Base-by-base conservation (phyloP, 2,888 invertebrate genomes). In the Heliconius hortense region DNA sequence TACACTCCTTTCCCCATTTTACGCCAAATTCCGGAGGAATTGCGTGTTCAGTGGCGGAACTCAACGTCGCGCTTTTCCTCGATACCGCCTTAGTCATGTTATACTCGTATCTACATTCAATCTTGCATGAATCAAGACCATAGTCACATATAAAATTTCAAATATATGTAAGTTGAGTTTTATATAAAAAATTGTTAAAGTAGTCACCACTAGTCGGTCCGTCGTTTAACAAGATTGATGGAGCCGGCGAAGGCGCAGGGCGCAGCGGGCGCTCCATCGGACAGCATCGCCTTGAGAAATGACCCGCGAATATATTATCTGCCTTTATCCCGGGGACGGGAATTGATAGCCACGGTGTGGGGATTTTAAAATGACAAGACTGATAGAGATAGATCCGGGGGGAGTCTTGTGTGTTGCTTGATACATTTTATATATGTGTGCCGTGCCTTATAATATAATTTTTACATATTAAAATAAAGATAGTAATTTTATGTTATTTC, bases 271-370 rank as follows among this genome's bases (percentile, higher is more conserved):
- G 74, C 75, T 74, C 74, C 70, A 74, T 74, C 70, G 74, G 70
- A 53, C 74, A 48, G 56, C 59, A 71, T 64, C 75, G 75, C 75
- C 71, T 71, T 75, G 75, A 75, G 70, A 75, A 75, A 75, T 75
- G 70, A 75, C 75, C 69, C 70, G 64, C 64, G 75, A 75, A 75
- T 75, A 64, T 75, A 64, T 75, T 75, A 75, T 75, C 70, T 75
- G 71, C 71, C 18, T 75, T 75, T 71, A 71, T 64, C 62, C 62
- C 15, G 63, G 26, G n/a, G 63, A 64, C 72, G 74, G 39, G 63
- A 70, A 70, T 74, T 70, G 74, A 74, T 74, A 74, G 69, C 28
- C 71, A 70, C 31, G 73, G 10, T 60, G 26, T 28, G 56, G 8
- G 31, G 24, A 18, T 62, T 70, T 66, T 71, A 62, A 71, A 60